Evolutionary conservation across 1,140 invertebrate genomes (phyloP).

Genomic region (Drosophila paulistorum): DNA sequence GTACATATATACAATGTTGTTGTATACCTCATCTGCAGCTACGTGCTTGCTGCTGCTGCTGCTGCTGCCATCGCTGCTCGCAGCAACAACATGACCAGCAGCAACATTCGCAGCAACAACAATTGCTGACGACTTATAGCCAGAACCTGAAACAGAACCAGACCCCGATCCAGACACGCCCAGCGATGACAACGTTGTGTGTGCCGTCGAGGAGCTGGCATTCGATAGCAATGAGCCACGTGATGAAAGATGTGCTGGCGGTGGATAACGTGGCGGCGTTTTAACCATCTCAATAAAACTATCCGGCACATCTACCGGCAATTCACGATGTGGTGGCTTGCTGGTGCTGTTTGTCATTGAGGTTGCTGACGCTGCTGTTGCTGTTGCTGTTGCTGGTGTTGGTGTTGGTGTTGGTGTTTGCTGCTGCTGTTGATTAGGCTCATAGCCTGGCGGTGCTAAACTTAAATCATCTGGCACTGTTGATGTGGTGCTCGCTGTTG

Average conservation of each 20-base stretch:
- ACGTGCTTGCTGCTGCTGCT: constrained; percentile 11
- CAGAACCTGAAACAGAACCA: constrained; percentile 29
- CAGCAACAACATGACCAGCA: constrained; percentile 29
- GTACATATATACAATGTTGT: constrained; percentile 40
- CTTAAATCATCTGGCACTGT: constrained; percentile 23
- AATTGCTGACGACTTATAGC: background rate
- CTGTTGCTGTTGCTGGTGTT: constrained; percentile 48
- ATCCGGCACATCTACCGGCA: constrained; percentile 90
- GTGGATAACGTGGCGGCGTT: constrained; percentile 90
- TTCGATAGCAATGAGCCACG: constrained; percentile 71
- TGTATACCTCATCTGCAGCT: constrained; percentile 50
- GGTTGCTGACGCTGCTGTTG: constrained; percentile 22
- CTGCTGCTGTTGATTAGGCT: constrained; percentile 15
- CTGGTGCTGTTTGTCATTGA: constrained; percentile 35
- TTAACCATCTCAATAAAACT: constrained; percentile 90
- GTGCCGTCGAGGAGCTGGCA: constrained; percentile 65
- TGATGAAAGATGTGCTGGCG: constrained; percentile 82
- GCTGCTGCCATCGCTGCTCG: background rate
- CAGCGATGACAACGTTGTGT: constrained; percentile 72
- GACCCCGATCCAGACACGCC: constrained; percentile 34
- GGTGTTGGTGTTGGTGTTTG: no score
- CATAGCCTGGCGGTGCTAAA: constrained; percentile 12
- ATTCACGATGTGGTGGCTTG: constrained; percentile 85
- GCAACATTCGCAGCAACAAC: constrained; percentile 18
- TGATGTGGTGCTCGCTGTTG: constrained; percentile 32